Conservation (phyloP, 2,888 invertebrate species). For the Marasmarcha lunaedactyla region DNA sequence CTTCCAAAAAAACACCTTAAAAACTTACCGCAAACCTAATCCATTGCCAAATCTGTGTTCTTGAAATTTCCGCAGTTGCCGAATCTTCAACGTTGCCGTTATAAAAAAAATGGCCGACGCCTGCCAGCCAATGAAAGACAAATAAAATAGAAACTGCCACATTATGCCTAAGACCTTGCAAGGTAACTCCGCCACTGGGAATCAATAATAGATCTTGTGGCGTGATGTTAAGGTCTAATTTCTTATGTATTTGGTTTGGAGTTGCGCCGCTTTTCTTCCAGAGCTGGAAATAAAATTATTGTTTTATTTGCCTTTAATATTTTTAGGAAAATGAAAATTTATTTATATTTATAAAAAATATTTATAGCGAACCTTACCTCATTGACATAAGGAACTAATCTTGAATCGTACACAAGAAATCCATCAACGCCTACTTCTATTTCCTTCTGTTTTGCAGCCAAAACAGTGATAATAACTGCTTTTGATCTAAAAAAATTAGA, state of each 20-base stretch:
- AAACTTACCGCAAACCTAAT: conserved; percentile 69
- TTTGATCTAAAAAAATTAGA: conserved; percentile 33
- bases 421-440: conserved; percentile 74
- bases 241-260: conserved; percentile 64
- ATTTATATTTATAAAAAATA: too few species aligned
- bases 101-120: conserved; percentile 75
- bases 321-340: conserved; percentile 9
- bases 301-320: too few species aligned
- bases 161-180: conserved; percentile 73
- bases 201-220: conserved; percentile 65
- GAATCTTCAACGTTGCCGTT: conserved; percentile 78
- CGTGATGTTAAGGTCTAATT: conserved; percentile 40
- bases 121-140: conserved; percentile 76
- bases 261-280: conserved; percentile 57
- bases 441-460: conserved; percentile 64
- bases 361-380: conserved; percentile 55
- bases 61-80: conserved; percentile 80
- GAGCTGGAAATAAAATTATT: conserved; percentile 33
- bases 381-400: conserved; percentile 70
- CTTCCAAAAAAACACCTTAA: too few species aligned
- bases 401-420: conserved; percentile 77
- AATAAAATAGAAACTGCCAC: conserved; percentile 75
- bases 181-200: conserved; percentile 74
- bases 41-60: conserved; percentile 82
- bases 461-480: conserved; percentile 47